Evolutionary conservation across 2,113 vertebrate genomes (phyloP).

Genomic region (Geococcyx californianus): DNA sequence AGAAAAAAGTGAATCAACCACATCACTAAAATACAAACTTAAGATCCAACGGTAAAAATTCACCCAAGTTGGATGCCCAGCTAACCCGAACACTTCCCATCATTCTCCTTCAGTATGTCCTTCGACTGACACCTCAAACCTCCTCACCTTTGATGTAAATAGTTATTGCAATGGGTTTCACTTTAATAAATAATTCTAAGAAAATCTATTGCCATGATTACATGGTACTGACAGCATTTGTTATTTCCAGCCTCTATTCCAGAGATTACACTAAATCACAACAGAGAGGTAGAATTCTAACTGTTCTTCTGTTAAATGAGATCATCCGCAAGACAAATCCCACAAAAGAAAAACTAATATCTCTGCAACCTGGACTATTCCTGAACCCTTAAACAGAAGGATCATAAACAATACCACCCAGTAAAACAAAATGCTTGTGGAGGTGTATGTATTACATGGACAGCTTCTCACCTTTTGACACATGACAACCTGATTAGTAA

Average conservation of each 20-base stretch:
- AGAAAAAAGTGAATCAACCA: background rate
- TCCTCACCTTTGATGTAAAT: background rate
- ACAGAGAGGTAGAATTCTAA: background rate
- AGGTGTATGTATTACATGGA: background rate
- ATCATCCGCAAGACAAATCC: background rate
- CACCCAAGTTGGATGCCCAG: accelerated
- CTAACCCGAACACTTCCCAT: background rate
- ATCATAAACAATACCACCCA: background rate
- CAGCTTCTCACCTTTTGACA: background rate
- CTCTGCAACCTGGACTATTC: background rate
- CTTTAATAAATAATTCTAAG: background rate
- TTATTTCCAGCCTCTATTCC: background rate
- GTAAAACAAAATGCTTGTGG: background rate
- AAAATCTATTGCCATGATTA: background rate
- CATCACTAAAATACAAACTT: background rate
- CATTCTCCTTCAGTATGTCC: accelerated
- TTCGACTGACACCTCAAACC: background rate
- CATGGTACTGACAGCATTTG: background rate
- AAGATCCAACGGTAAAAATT: background rate
- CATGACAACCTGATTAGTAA: background rate
- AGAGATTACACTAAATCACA: background rate
- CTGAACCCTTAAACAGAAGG: background rate
- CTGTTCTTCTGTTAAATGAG: background rate
- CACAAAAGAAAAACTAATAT: background rate
- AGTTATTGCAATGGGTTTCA: background rate